Conservation (phyloP, 2,113 vertebrate species). For the Cepphus grylle region DNA sequence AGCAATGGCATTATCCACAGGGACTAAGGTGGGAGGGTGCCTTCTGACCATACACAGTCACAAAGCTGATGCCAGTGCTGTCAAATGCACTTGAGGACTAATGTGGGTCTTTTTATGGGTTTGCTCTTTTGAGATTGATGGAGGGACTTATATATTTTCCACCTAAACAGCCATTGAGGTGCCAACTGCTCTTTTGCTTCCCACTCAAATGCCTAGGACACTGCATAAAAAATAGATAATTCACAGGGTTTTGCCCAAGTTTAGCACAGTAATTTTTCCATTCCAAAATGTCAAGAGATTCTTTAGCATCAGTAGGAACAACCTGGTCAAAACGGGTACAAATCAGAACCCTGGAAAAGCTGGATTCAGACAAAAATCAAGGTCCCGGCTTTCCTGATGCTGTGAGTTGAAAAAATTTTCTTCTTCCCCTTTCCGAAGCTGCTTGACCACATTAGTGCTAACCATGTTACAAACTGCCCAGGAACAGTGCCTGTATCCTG, state of each 20-base stretch:
- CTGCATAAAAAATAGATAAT: background rate
- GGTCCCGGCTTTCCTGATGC: background rate
- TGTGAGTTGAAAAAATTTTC: background rate
- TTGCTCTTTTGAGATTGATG: background rate
- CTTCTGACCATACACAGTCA: background rate
- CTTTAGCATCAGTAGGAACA: background rate
- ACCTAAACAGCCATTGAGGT: background rate
- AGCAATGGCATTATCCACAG: background rate
- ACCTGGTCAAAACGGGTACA: background rate
- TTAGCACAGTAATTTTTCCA: background rate
- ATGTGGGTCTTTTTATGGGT: background rate
- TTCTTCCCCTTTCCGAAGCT: background rate
- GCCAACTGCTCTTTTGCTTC: background rate
- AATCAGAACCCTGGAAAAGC: background rate
- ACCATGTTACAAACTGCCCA: background rate
- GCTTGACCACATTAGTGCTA: background rate
- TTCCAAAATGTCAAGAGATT: constrained; percentile 20
- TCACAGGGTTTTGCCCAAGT: background rate
- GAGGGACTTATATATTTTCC: background rate
- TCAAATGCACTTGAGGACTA: background rate
- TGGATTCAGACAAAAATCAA: background rate
- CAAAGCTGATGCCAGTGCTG: background rate
- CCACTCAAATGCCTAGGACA: background rate
- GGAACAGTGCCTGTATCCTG: background rate
- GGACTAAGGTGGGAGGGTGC: background rate